Conservation (phyloP, 2,113 vertebrate species). For the Myotis brandtii region DNA sequence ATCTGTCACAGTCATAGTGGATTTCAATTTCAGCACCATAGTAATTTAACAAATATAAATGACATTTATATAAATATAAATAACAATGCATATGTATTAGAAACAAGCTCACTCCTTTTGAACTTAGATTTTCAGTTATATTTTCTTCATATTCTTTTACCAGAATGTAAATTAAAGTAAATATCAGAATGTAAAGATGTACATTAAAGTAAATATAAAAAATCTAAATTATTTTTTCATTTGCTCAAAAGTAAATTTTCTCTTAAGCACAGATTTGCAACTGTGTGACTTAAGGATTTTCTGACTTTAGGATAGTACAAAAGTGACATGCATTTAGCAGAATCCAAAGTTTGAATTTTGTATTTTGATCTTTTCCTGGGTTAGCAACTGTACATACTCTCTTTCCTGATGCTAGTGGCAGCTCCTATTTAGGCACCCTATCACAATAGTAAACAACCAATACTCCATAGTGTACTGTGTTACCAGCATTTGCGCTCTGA, state of each 20-base stretch:
- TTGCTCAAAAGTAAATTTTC: not conserved
- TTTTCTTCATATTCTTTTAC: not conserved
- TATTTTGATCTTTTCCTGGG: not conserved
- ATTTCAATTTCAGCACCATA: constrained; percentile 30
- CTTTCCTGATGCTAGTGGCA: not conserved
- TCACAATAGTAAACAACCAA: not conserved
- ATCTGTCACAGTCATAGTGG: not conserved
- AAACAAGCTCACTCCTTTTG: not conserved
- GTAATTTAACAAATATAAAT: not conserved
- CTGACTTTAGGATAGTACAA: not conserved
- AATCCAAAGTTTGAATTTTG: not conserved
- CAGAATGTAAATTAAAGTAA: not conserved
- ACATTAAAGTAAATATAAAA: not conserved
- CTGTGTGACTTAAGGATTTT: not conserved
- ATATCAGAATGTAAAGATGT: not conserved
- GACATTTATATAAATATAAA: not conserved
- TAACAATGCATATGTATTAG: not conserved
- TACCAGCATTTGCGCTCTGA: not conserved
- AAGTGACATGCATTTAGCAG: not conserved
- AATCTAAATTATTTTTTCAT: not conserved
- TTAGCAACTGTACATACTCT: too few species aligned
- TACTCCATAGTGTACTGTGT: too few species aligned
- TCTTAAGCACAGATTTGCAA: not conserved
- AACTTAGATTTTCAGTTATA: not conserved
- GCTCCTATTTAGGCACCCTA: too few species aligned